Percentiles rank a stretch among this genome's conserved stretches.
Conservation (phyloP, 2,888 invertebrate genomes). For the Standfussiana lucernea region DNA sequence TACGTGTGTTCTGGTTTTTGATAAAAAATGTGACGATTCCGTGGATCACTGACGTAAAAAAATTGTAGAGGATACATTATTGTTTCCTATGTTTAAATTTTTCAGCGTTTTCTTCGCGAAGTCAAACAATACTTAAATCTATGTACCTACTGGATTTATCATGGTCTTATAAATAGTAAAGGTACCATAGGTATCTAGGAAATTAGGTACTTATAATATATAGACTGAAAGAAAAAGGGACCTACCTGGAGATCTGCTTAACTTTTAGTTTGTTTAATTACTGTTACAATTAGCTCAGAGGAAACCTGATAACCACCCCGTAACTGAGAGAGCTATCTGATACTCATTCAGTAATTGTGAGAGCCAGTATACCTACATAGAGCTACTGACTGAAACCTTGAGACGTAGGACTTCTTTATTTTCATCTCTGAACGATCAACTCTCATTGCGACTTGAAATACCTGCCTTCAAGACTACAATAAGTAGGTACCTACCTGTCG, state of each 20-base stretch:
- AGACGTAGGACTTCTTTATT: constrained; percentile 2
- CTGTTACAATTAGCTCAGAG: constrained; percentile 16
- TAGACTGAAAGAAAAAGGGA: background rate
- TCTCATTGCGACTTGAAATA: background rate
- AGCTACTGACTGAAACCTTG: background rate
- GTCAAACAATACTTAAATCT: background rate
- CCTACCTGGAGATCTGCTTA: background rate
- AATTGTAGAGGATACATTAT: background rate
- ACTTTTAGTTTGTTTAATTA: background rate
- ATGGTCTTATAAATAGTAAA: background rate
- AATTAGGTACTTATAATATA: background rate
- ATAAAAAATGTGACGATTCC: constrained; percentile 20
- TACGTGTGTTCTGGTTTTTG: constrained; percentile 31
- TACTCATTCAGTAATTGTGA: background rate
- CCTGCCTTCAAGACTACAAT: no score
- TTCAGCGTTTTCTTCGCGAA: background rate
- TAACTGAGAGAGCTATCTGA: background rate
- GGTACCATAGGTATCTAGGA: background rate
- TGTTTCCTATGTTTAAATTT: background rate
- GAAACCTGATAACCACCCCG: background rate
- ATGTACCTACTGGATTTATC: background rate
- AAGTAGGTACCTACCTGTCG: background rate
- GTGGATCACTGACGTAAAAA: background rate
- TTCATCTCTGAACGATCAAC: background rate
- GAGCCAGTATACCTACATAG: background rate